Conservation (phyloP, 2,113 vertebrate genomes). For the Pseudolaguvia tuberculata region DNA sequence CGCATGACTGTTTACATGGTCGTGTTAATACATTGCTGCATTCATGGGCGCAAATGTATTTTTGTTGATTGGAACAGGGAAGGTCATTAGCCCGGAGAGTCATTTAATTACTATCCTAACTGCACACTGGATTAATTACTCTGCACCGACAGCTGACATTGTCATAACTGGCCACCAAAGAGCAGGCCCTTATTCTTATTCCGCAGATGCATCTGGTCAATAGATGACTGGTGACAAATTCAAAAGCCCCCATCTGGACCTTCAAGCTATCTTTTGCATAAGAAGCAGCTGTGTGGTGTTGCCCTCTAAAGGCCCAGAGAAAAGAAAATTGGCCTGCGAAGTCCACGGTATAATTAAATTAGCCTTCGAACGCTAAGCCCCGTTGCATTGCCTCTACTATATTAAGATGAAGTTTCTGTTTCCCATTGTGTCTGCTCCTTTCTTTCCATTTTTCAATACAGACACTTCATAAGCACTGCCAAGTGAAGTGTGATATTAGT, state of each 20-base stretch:
- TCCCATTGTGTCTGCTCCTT: constrained; percentile 1
- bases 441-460: constrained; percentile 16
- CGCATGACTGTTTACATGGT: background rate
- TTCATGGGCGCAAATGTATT: background rate
- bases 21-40: background rate
- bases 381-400: constrained; percentile 16
- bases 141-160: constrained; percentile 56
- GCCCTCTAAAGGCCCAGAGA: constrained; percentile 17
- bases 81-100: constrained; percentile 39
- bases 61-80: constrained; percentile 31
- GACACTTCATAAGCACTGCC: constrained; percentile 59
- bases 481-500: constrained; percentile 64
- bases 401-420: constrained; percentile 27
- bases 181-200: constrained; percentile 51
- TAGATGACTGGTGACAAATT: constrained; percentile 48
- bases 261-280: constrained; percentile 27
- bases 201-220: constrained; percentile 42
- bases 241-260: constrained; percentile 29
- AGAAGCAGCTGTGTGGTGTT: constrained; percentile 7
- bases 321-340: constrained; percentile 41
- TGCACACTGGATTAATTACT: constrained; percentile 46
- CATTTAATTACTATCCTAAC: constrained; percentile 53
- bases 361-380: constrained; percentile 23
- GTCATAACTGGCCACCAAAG: constrained; percentile 49
- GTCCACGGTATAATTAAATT: constrained; percentile 48